Evolutionary conservation across 2,113 vertebrate species (phyloP), one percentile per base, ranked within the genome.

Genomic region (Oncorhynchus clarkii): DNA sequence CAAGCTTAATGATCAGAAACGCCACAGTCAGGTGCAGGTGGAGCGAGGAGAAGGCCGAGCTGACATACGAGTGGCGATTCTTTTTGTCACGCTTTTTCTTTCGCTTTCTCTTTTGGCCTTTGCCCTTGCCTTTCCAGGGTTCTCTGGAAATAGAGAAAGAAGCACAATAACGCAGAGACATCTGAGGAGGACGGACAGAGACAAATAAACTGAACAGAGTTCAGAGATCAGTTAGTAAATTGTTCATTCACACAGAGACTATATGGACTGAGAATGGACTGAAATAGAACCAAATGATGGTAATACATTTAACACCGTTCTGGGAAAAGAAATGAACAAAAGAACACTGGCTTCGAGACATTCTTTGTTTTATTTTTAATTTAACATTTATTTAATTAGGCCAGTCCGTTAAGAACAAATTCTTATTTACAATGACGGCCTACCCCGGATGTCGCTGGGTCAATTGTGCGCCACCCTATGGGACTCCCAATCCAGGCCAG

Each of bases 51-150:
- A 91, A 92, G 90, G 90, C 92, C 67, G 91, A 92, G 91, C 96
- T 96, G 96, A 96, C 96, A 91, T 99, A 99, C 97, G 94, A 94
- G 92, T 95, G 95, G 86, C 85, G 93, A 88, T 85, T 89, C 91
- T 90, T 94, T 95, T 95, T 96, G 93, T 96, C 96, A 84, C 94
- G 94, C 93, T 94, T 96, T 98, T 97, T 97, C 96, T 97, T 98
- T 97, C 95, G 95, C 93, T 97, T 98, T 96, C 96, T 94, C 94
- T 97, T 98, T 96, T 94, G 96, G 80, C 94, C 95, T 93, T 94
- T 97, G 80, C 94, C 95, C 92, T 94, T 97, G 93, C 94, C 96
- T 95, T 92, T 95, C 90, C 95, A 92, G 94, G 94, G 92, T 95
- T 96, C 96, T 98, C 97, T 99, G 96, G 91, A 97, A 96, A 95